Conservation (phyloP, 1,140 invertebrate genomes). For the Bombus ignitus region DNA sequence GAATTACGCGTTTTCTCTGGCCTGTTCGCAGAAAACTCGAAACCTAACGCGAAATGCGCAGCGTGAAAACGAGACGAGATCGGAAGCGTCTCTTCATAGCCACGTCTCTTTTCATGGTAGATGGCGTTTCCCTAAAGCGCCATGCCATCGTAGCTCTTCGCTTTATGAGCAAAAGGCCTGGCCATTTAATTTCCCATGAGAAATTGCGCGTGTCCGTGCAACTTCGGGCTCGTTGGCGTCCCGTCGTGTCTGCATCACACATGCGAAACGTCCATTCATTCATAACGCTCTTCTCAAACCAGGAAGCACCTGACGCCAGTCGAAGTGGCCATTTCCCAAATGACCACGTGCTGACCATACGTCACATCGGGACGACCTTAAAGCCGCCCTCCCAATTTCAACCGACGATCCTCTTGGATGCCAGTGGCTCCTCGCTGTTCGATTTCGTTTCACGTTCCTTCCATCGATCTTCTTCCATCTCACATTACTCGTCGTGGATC, state of each 20-base stretch:
- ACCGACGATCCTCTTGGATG: conserved; percentile 3
- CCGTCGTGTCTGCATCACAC: conserved; percentile 46
- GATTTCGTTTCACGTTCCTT: conserved; percentile 52
- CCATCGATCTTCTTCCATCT: conserved; percentile 58
- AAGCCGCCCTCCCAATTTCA: conserved; percentile 45
- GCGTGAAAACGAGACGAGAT: conserved; percentile 43
- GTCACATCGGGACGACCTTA: conserved; percentile 64
- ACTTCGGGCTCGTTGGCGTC: conserved; percentile 2
- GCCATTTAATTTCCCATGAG: conserved; percentile 78
- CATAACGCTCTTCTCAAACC: conserved; percentile 69
- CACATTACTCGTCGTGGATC: conserved; percentile 25
- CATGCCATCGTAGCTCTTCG: conserved; percentile 44
- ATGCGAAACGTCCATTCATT: conserved; percentile 69
- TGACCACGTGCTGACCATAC: conserved; percentile 75
- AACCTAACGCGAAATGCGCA: conserved; percentile 2
- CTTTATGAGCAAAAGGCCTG: conserved; percentile 61
- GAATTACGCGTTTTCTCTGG: not conserved
- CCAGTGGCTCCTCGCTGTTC: conserved; percentile 10
- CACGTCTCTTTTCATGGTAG: conserved; percentile 36
- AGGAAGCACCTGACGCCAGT: conserved; percentile 63
- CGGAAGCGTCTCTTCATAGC: conserved; percentile 32
- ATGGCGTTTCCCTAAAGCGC: conserved; percentile 52
- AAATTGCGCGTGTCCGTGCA: conserved; percentile 70
- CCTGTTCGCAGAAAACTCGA: conserved; percentile 33
- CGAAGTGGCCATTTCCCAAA: conserved; percentile 74